Base-by-base conservation (phyloP, 1,140 invertebrate genomes). In the Drosophila nigromelanica region DNA sequence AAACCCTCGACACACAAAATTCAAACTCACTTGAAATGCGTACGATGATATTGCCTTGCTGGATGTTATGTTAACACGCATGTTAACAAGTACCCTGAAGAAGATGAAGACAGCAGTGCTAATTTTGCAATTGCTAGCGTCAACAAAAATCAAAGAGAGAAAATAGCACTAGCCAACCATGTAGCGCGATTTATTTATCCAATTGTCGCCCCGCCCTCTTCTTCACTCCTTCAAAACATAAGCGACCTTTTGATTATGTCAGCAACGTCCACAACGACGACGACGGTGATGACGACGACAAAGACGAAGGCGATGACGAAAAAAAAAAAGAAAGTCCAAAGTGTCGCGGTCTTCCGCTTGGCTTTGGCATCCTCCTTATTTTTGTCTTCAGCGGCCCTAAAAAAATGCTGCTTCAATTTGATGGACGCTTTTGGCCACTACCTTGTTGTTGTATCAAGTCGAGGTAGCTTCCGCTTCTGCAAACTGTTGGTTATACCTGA, bases 271-370 rank as follows among this genome's bases (percentile, higher is more conserved):
- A 35, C 45, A 6, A 21, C n/a, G n/a, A n/a, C 45, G 47, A 37
- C 39, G 24, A 37, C 39, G 30, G n/a, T n/a, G n/a, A n/a, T n/a
- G n/a, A 30, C 30, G 39, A 18, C 30, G 40, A 18, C 63, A 45
- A 48, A 10, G 43, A 45, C 70, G 60, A 59, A 33, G 30, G 1
- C 33, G 27, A 27, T 66, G 79, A 82, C 76, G 71, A 76, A 78
- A 78, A 87, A 78, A 86, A 86, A 86, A 86, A 83, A 83, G 82
- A 86, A 86, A 86, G 82, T 82, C 67, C 78, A 86, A 82, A 82
- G 75, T 76, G 59, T 74, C 81, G 78, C 47, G 30, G n/a, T 37
- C 18, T 62, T 51, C 35, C 33, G 24, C 51, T 59, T 60, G 63
- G 51, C 51, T 59, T 61, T 56, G 62, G 62, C 59, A 48, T 58